These are phyloP conservation scores for Clarias laeviceps DNA, from an alignment of 2,797 vertebrate species.

Conservation along the genomic window DNA sequence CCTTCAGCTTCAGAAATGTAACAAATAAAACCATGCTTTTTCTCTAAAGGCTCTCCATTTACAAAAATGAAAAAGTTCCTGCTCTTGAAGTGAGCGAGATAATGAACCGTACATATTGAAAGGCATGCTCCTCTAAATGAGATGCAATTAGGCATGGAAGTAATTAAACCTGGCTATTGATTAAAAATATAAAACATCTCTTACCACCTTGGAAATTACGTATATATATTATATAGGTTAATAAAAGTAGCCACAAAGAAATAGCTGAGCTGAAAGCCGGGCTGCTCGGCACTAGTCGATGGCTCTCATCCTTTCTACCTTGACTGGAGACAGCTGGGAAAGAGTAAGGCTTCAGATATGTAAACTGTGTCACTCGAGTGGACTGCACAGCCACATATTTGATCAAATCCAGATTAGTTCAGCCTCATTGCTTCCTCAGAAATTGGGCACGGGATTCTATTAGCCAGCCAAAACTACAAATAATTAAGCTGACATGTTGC, in stretches of 20 bases:
- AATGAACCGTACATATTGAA: not conserved
- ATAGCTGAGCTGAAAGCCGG: not conserved
- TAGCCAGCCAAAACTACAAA: constrained; percentile 53
- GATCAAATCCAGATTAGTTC: constrained; percentile 62
- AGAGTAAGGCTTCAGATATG: constrained; percentile 26
- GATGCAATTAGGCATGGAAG: not conserved
- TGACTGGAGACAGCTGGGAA: constrained; percentile 6
- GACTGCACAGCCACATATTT: constrained; percentile 52
- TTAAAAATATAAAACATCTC: not conserved
- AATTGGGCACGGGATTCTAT: constrained; percentile 55
- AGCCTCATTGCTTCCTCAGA: constrained; percentile 56
- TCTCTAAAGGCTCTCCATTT: not conserved
- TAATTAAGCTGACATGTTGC: constrained; percentile 56
- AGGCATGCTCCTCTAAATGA: not conserved
- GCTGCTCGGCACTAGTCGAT: not conserved
- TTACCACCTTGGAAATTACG: not conserved
- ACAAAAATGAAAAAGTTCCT: not conserved
- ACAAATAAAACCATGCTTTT: not conserved
- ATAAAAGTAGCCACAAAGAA: not conserved
- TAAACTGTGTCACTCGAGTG: constrained; percentile 34
- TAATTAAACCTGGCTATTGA: not conserved
- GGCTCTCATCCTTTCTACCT: not conserved
- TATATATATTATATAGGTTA: not conserved
- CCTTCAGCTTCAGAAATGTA: not conserved
- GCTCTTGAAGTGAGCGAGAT: not conserved